Conservation (phyloP, 2,113 vertebrate genomes). For the Nycticorax nycticorax region DNA sequence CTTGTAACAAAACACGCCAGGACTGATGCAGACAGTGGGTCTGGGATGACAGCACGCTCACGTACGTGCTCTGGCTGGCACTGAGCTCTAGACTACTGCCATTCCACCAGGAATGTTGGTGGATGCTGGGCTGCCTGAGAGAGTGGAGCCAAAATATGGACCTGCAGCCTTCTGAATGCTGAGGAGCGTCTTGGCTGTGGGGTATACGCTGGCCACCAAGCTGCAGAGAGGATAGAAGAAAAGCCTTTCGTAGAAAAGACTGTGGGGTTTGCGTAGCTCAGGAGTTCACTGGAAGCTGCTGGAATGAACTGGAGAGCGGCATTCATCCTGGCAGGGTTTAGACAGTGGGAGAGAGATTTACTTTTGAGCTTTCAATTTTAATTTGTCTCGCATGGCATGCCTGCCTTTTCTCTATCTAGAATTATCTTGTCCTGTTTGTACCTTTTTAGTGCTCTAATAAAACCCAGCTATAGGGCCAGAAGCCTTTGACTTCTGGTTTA, state of each 20-base stretch:
- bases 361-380: background rate
- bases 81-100: background rate
- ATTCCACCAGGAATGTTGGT: accelerated
- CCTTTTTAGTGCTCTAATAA: background rate
- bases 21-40: too few relatives aligned
- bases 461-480: background rate
- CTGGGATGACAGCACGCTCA: accelerated
- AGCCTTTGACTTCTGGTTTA: background rate
- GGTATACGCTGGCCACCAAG: background rate
- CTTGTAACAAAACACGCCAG: background rate
- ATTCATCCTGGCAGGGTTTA: background rate
- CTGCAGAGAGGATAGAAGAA: background rate
- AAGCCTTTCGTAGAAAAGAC: background rate
- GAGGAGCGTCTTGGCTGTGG: background rate
- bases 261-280: background rate
- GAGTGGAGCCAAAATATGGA: background rate
- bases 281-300: background rate
- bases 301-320: background rate
- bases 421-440: conserved; percentile 13
- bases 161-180: background rate
- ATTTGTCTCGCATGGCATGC: background rate
- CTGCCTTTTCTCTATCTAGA: conserved; percentile 3
- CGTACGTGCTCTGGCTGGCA: background rate
- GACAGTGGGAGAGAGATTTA: background rate
- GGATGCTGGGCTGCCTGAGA: background rate